Base-by-base conservation (phyloP, 2,797 vertebrate species). In the Antennarius maculatus region DNA sequence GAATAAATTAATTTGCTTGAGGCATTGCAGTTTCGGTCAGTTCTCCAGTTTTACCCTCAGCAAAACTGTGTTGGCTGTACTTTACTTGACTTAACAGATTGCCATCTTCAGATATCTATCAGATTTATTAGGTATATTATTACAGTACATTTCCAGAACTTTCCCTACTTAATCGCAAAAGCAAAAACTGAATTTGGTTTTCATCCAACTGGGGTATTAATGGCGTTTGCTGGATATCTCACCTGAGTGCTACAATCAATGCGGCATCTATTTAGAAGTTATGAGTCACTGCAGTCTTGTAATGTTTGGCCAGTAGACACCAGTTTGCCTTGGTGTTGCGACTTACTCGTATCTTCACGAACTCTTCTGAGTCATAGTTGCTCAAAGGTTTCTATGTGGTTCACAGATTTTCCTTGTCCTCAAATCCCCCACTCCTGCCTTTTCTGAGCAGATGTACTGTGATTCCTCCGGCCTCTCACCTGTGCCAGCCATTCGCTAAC, bases 391-490 rank as follows among this genome's bases (percentile, higher is more conserved):
- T 45, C 52, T 52, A 50, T 39, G 76, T 60, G 54, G 53, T 63
- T 81, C 51, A 60, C 61, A 57, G 1, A 58, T 57, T 86, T 61
- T 45, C 68, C 43, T 68, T 70, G 61, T 80, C 63, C 58, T 69
- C 70, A 63, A 61, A 57, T 76, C 47, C 18, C 42, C 81, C 64
- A 17, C 56, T 68, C 47, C 17, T 15, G 65, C 48, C n/a, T 11
- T 42, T 66, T 80, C 17, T 39, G 82, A 82, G 76, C 85, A 89
- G 82, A 88, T 88, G 85, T 61, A 89, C 84, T 86, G 84, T 86
- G 90, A 81, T 88, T 86, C 78, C 77, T 84, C 83, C 83, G 67
- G 77, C 87, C 84, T 92, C 87, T 87, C 88, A 91, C 88, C 76
- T 86, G 74, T 71, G 86, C 86, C 88, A 86, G 86, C 86, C 88